These are phyloP conservation scores for Apocrypta bakeri DNA, from an alignment of 1,140 invertebrate species.

Conservation along the genomic window DNA sequence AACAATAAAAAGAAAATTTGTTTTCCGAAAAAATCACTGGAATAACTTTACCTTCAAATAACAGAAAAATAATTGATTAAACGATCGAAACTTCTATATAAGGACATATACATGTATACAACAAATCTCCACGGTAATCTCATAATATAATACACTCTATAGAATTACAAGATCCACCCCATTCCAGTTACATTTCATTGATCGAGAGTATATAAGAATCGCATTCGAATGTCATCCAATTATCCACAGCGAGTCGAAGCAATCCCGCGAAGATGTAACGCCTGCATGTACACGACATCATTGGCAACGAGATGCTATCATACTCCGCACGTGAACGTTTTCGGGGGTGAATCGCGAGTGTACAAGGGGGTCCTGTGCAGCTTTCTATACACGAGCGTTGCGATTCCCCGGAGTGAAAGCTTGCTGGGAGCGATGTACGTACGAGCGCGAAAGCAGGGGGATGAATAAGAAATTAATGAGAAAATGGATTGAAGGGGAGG, in stretches of 20 bases:
- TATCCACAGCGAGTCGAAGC: background rate
- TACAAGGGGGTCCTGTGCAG: too few relatives aligned
- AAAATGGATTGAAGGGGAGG: constrained; percentile 51
- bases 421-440: constrained; percentile 18
- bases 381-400: background rate
- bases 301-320: background rate
- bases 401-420: constrained; percentile 47
- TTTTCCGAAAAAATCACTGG: too few relatives aligned
- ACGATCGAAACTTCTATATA: too few relatives aligned
- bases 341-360: background rate
- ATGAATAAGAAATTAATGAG: constrained; percentile 48
- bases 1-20: too few relatives aligned
- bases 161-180: too few relatives aligned
- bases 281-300: background rate
- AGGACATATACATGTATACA: too few relatives aligned
- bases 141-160: too few relatives aligned
- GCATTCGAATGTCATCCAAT: background rate
- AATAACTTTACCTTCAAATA: too few relatives aligned
- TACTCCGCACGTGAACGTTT: background rate
- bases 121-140: too few relatives aligned
- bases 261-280: background rate
- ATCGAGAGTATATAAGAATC: background rate
- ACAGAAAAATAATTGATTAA: too few relatives aligned
- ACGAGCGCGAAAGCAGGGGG: constrained; percentile 32
- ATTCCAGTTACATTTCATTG: too few relatives aligned